Conservation (phyloP, 1,140 invertebrate genomes). For the Tribolium madens region DNA sequence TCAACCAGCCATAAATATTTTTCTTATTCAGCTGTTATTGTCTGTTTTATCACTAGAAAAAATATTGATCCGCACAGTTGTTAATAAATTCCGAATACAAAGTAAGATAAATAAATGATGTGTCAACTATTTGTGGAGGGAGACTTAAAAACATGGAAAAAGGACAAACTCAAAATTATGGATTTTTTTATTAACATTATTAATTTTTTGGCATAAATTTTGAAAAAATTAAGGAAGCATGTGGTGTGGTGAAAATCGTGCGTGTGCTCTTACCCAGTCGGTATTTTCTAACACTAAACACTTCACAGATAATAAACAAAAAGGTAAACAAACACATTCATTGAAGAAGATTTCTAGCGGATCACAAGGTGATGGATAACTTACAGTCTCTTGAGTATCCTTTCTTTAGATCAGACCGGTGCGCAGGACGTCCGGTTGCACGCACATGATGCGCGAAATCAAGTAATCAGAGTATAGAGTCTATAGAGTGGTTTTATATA, state of each 20-base stretch:
- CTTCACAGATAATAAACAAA: slow-evolving; percentile 25
- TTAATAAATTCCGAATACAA: slow-evolving; percentile 1
- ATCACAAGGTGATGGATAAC: slow-evolving; percentile 27
- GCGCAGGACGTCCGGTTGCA: slow-evolving; percentile 10
- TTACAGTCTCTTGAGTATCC: slow-evolving; percentile 26
- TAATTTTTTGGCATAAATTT: background rate
- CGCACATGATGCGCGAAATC: slow-evolving; percentile 43
- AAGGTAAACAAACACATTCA: slow-evolving; percentile 22
- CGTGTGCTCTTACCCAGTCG: background rate
- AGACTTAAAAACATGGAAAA: background rate
- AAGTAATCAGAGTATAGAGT: background rate
- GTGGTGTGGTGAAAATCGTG: background rate
- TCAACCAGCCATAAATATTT: slow-evolving; percentile 4
- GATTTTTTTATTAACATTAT: too few species aligned
- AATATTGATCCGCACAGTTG: background rate
- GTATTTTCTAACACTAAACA: slow-evolving; percentile 4
- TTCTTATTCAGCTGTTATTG: slow-evolving; percentile 26
- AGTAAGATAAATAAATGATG: slow-evolving; percentile 11
- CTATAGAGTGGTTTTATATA: slow-evolving; percentile 7
- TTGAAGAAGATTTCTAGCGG: slow-evolving; percentile 13
- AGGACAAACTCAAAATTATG: too few species aligned
- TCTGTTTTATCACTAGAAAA: slow-evolving; percentile 1
- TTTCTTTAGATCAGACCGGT: background rate
- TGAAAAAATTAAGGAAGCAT: background rate
- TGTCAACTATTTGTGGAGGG: background rate